These are phyloP conservation scores for Burhinus bistriatus DNA, from an alignment of 2,113 vertebrate genomes.

Conservation along the genomic window DNA sequence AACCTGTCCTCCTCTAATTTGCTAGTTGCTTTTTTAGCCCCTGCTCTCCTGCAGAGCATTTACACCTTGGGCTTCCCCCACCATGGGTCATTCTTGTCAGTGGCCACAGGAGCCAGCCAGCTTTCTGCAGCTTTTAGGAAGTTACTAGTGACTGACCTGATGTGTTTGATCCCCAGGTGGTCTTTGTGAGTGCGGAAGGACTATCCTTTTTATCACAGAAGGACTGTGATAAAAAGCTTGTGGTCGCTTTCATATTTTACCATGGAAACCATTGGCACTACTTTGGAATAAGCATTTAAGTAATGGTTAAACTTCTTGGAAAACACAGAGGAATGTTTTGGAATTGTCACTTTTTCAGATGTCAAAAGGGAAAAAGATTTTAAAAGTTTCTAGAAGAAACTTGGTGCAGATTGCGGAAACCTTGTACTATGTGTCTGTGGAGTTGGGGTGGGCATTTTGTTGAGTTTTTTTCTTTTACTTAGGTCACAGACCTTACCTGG, in stretches of 20 bases:
- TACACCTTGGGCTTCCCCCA: neutral
- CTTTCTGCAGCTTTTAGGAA: neutral
- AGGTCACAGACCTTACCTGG: neutral
- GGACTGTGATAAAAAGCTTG: neutral
- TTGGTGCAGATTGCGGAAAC: neutral
- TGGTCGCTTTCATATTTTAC: neutral
- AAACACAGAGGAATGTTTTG: neutral
- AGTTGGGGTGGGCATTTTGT: neutral
- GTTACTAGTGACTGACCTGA: neutral
- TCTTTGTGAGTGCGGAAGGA: neutral
- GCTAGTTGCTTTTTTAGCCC: neutral
- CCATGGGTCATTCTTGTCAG: accelerated
- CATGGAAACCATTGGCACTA: neutral
- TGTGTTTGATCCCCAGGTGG: neutral
- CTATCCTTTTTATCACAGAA: neutral
- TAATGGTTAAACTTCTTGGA: neutral
- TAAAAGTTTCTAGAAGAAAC: neutral
- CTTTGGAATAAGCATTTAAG: neutral
- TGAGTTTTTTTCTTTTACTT: neutral
- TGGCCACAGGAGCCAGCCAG: neutral
- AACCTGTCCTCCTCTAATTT: neutral
- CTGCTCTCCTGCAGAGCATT: neutral
- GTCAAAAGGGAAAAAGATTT: neutral
- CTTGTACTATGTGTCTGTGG: neutral
- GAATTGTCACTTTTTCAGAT: neutral